phyloP scores from a whole-genome alignment of 2,888 invertebrate genomes.

The Ennomos erosarius region DNA sequence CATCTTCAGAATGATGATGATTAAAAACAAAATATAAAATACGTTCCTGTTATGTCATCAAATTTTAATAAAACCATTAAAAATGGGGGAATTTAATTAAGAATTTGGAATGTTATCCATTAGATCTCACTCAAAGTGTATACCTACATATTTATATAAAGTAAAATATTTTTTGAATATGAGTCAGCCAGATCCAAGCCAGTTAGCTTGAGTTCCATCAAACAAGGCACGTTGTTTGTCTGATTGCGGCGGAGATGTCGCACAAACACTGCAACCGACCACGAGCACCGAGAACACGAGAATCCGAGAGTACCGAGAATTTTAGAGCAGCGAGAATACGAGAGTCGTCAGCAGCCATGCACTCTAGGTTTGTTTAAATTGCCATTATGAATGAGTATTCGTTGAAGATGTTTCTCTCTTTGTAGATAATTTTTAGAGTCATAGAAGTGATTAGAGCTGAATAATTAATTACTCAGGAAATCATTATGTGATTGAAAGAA shows the following conservation, averaged over 20 bases:
- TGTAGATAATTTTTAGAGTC: neutral
- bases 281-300: slow-evolving; percentile 7
- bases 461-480: neutral
- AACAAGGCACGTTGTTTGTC: slow-evolving; percentile 17
- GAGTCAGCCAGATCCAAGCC: neutral
- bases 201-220: slow-evolving; percentile 12
- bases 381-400: slow-evolving; percentile 31
- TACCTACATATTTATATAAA: too few species aligned
- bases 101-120: too few species aligned
- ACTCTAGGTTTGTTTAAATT: slow-evolving; percentile 27
- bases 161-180: too few species aligned
- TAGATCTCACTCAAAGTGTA: too few species aligned
- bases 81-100: too few species aligned
- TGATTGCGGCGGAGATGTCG: slow-evolving; percentile 25
- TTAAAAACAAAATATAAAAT: too few species aligned
- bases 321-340: too few species aligned
- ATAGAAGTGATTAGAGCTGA: neutral
- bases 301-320: too few species aligned
- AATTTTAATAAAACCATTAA: too few species aligned
- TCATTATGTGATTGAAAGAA: too few species aligned
- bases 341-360: neutral
- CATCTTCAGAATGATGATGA: too few species aligned
- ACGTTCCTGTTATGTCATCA: too few species aligned
- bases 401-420: slow-evolving; percentile 21
- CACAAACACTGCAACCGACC: slow-evolving; percentile 21